These are phyloP conservation scores for Caligus rogercresseyi DNA, from an alignment of 1,140 invertebrate genomes.

Conservation along the genomic window DNA sequence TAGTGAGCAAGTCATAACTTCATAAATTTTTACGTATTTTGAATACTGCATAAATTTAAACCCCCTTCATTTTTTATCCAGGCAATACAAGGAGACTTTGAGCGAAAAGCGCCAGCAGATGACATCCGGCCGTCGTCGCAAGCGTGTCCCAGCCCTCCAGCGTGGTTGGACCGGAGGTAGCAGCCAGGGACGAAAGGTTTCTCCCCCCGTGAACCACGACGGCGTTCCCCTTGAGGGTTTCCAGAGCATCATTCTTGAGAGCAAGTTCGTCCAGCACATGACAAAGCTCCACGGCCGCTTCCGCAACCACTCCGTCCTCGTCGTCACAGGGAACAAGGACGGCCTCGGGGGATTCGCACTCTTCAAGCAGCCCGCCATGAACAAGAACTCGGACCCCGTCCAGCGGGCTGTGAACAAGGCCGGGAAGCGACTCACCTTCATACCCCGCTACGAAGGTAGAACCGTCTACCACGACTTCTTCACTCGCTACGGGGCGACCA, in stretches of 20 bases:
- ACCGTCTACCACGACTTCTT: constrained; percentile 85
- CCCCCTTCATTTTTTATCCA: too few relatives aligned
- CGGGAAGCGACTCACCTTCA: constrained; percentile 60
- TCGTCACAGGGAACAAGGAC: constrained; percentile 71
- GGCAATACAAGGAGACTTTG: background rate
- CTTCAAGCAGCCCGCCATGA: constrained; percentile 43
- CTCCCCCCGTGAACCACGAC: constrained; percentile 59
- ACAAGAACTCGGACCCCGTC: constrained; percentile 37
- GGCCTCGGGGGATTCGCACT: constrained; percentile 65
- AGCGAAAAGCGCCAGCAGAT: background rate
- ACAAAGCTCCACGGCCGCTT: constrained; percentile 61
- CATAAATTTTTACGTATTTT: too few relatives aligned
- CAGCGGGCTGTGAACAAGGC: constrained; percentile 65
- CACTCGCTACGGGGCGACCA: constrained; percentile 57
- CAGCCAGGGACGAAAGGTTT: constrained; percentile 62
- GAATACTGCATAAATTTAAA: too few relatives aligned
- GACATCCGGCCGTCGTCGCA: background rate
- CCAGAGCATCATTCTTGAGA: constrained; percentile 62
- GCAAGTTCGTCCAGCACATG: constrained; percentile 62
- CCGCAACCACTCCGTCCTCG: constrained; percentile 43
- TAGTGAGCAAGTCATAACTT: too few relatives aligned
- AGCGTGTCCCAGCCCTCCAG: constrained; percentile 47
- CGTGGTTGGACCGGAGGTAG: constrained; percentile 70
- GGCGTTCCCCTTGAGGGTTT: constrained; percentile 64
- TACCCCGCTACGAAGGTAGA: constrained; percentile 59